Base-by-base conservation (phyloP, 2,888 invertebrate genomes). In the Cacoxenus indagator region DNA sequence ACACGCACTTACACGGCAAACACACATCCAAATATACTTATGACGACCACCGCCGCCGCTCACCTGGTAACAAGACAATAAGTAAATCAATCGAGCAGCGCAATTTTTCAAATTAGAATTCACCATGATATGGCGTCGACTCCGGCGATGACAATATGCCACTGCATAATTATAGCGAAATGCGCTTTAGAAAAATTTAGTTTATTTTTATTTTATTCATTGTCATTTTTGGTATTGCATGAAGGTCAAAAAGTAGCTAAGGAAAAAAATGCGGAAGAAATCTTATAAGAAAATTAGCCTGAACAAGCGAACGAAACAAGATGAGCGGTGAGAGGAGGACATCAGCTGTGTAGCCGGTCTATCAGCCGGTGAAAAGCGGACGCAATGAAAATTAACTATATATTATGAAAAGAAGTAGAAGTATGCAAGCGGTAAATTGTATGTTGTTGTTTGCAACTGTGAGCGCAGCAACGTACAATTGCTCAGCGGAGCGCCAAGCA, bases 241-340 rank as follows among this genome's bases (percentile, higher is more conserved):
- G 2, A 55, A 55, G 55, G 55, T 2, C 4, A 37, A 55, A n/a
- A n/a, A n/a, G n/a, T n/a, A n/a, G n/a, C 0, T 55, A 24, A 55
- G 4, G 4, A 22, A 22, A 29, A 14, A 51, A 67, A 70, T 73
- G 65, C 51, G 65, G 67, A 71, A 69, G 76, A 62, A 73, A 62
- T 64, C 66, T 54, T 46, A 55, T 61, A 37, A 26, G 48, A 27
- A 62, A 55, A 22, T 67, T 19, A 54, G 51, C 67, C 31, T 24
- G 48, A 67, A 71, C 54, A 67, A 67, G 48, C 48, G 59, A 51
- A 26, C 54, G 55, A 51, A 65, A 64, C 71, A 74, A n/a, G 71
- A 74, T 74, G 76, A 70, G 73, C 71, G 70, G 70, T 67, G 67
- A 68, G 70, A 66, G 64, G 68, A 19, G 51, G 51, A 37, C n/a